Percentiles rank a stretch among this genome's conserved stretches.
phyloP scores from a whole-genome alignment of 2,113 vertebrate species.

The Numenius arquata region DNA sequence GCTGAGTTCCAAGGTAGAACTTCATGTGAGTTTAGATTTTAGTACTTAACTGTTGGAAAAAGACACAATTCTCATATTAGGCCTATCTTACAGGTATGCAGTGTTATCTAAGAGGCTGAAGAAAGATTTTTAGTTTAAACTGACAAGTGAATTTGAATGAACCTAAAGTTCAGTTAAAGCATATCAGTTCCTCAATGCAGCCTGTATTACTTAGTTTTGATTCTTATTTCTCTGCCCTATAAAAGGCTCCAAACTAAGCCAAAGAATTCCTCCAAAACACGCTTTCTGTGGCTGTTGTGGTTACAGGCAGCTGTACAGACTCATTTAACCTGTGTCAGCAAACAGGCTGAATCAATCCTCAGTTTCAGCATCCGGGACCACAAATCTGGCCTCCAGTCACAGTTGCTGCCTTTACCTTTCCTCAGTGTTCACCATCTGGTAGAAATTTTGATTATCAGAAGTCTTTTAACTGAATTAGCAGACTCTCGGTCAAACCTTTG shows the following conservation, averaged over 20 bases:
- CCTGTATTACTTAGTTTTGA: neutral
- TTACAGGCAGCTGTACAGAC: neutral
- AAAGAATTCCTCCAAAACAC: neutral
- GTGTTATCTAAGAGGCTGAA: neutral
- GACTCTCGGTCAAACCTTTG: neutral
- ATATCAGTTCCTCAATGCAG: neutral
- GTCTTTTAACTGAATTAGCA: conserved; percentile 6
- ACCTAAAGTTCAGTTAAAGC: neutral
- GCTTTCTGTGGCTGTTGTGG: neutral
- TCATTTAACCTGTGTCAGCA: neutral
- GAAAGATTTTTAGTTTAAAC: neutral
- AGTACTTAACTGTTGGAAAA: neutral
- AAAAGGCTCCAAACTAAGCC: neutral
- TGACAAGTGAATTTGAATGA: neutral
- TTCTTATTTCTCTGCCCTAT: neutral
- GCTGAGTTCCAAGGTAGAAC: neutral
- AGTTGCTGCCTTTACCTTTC: conserved; percentile 9
- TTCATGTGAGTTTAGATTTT: neutral
- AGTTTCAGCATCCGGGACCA: neutral
- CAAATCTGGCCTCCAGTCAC: neutral
- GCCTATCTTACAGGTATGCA: neutral
- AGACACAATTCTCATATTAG: neutral
- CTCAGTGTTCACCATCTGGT: neutral
- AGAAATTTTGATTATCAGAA: neutral
- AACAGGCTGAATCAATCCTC: neutral